Percentiles rank a stretch among this genome's conserved stretches.
Conservation (phyloP, 2,888 invertebrate species). For the Synanthedon myopaeformis region DNA sequence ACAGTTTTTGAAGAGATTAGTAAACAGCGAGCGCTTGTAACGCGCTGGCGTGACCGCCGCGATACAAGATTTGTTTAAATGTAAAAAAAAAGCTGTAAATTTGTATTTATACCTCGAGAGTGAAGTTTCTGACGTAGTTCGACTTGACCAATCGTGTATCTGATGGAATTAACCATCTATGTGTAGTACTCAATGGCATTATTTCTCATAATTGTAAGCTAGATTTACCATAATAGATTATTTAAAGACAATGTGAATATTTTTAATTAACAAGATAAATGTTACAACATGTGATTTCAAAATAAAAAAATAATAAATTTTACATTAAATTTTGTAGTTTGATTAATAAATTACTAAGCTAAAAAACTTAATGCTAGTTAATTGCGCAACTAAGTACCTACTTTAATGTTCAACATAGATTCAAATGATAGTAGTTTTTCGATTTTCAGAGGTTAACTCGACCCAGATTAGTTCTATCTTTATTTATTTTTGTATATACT, state of each 20-base stretch:
- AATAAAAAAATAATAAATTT: constrained; percentile 75
- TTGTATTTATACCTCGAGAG: constrained; percentile 58
- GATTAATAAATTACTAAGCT: constrained; percentile 3
- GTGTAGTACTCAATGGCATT: constrained; percentile 65
- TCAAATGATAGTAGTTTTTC: no score
- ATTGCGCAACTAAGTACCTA: no score
- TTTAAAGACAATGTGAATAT: constrained; percentile 76
- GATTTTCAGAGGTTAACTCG: no score
- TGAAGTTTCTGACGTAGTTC: constrained; percentile 53
- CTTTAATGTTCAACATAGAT: no score
- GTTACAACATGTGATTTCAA: constrained; percentile 73
- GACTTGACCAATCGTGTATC: constrained; percentile 66
- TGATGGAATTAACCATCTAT: constrained; percentile 39
- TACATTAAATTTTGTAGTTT: constrained; percentile 43
- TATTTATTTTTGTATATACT: no score
- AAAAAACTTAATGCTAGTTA: no score
- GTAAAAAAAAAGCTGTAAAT: constrained; percentile 65
- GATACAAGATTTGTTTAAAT: constrained; percentile 42
- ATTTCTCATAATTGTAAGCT: constrained; percentile 67
- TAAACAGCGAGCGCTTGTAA: no score
- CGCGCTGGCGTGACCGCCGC: no score
- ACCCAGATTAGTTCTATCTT: no score
- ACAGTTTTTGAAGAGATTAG: constrained; percentile 59
- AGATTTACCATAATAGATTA: constrained; percentile 72
- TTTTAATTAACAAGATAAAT: constrained; percentile 76